Evolutionary conservation across 1,140 invertebrate genomes (phyloP), one percentile per base, ranked within the genome.

Genomic region (Caligus rogercresseyi): DNA sequence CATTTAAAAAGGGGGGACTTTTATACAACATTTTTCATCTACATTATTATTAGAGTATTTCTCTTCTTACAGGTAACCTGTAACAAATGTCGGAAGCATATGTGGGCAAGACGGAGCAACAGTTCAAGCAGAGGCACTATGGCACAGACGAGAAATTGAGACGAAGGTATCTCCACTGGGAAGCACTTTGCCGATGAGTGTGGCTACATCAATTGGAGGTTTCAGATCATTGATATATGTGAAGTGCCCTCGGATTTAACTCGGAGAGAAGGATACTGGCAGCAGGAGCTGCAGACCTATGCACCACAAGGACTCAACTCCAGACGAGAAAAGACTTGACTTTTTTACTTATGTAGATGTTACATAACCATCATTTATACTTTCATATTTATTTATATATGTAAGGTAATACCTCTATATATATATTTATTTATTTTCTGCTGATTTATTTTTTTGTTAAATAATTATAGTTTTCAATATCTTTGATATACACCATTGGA

Each of bases 141-240:
- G 57, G 57, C 57, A 60, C 21, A 25, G 57, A 60, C 21, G 57
- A 43, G 57, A 60, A 31, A 60, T 60, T 25, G 57, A 60, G 23
- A 26, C 18, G 43, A 16, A 60, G 26, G 21, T 25, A 43, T 26
- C 57, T 13, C 57, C 23, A 18, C 19, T 60, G 57, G 57, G 57
- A 25, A 60, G 43, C 57, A 60, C 26, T 60, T 60, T 60, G 57
- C 57, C 3, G 24, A 19, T 18, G 57, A 25, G 20, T 60, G 57
- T 18, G 57, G 57, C 15, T 60, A 60, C 21, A 60, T 18, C 2
- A 26, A 19, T 43, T 60, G 23, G 23, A 25, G 57, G 23, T 56
- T 56, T 20, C 25, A 60, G 24, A 60, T 60, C 26, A 60, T 60
- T 60, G 57, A 60, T 19, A 24, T 31, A 14, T 24, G 20, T 18